Conservation (phyloP, 2,113 vertebrate genomes). For the Empidonax alnorum region DNA sequence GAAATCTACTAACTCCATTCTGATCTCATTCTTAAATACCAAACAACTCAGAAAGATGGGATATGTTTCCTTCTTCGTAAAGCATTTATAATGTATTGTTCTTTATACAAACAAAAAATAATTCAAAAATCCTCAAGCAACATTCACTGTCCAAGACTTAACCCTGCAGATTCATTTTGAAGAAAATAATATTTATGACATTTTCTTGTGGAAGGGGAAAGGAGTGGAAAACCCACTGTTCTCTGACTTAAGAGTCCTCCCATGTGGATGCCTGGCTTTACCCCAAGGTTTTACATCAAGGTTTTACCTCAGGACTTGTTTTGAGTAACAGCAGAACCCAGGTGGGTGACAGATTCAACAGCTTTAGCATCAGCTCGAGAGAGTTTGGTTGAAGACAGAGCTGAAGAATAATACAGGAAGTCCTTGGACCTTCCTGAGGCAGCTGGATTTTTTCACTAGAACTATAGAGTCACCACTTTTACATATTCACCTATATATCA, state of each 20-base stretch:
- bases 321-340: not conserved
- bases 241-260: not conserved
- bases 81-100: not conserved
- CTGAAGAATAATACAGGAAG: not conserved
- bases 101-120: not conserved
- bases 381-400: not conserved
- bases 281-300: not conserved
- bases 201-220: not conserved
- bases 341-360: no score
- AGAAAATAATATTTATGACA: not conserved
- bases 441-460: not conserved
- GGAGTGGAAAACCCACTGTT: not conserved
- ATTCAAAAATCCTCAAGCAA: not conserved
- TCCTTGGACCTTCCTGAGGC: not conserved
- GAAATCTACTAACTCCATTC: not conserved
- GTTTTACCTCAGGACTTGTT: not conserved
- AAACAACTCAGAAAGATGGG: not conserved
- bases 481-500: not conserved
- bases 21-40: not conserved
- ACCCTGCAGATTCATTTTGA: not conserved
- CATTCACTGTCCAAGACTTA: not conserved
- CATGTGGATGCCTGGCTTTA: not conserved
- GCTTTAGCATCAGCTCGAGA: not conserved
- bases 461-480: not conserved
- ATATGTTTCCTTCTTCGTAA: not conserved